Percentiles rank a stretch among this genome's conserved stretches.
phyloP scores from a whole-genome alignment of 2,797 vertebrate species.

The Thaleichthys pacificus region DNA sequence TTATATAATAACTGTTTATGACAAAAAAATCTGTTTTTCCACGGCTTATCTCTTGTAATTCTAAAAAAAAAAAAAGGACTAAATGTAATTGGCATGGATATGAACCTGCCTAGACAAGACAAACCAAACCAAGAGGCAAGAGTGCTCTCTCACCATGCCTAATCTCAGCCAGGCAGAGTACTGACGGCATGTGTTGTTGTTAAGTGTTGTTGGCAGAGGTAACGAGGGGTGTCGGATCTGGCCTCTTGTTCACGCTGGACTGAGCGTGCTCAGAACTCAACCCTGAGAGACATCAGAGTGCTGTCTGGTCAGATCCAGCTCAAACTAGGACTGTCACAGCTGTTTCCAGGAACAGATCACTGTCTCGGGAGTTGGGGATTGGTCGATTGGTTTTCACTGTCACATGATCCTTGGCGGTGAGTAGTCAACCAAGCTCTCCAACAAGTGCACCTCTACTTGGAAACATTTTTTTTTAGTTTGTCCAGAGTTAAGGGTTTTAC shows the following conservation, averaged over 20 bases:
- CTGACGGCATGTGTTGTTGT: background rate
- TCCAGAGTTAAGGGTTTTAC: conserved; percentile 16
- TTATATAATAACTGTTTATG: too few relatives aligned
- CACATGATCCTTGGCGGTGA: too few relatives aligned
- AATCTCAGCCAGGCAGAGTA: background rate
- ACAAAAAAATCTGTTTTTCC: too few relatives aligned
- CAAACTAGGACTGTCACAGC: background rate
- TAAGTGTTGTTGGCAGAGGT: background rate
- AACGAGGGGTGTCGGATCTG: background rate
- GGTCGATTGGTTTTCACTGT: too few relatives aligned
- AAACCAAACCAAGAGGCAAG: too few relatives aligned
- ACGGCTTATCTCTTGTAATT: too few relatives aligned
- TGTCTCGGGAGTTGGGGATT: too few relatives aligned
- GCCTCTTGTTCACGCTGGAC: background rate
- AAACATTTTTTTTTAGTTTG: conserved; percentile 33
- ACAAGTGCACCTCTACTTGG: conserved; percentile 21
- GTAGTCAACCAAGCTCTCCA: too few relatives aligned
- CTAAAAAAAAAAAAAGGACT: too few relatives aligned
- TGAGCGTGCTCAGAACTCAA: conserved; percentile 4
- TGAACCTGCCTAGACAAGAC: too few relatives aligned
- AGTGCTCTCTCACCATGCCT: background rate
- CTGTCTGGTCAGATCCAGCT: background rate
- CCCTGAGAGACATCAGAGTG: conserved; percentile 37
- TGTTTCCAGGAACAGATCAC: background rate
- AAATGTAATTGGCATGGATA: too few relatives aligned